phyloP scores from a whole-genome alignment of 2,888 invertebrate species.

The Cataglyphis rosenhaueri region DNA sequence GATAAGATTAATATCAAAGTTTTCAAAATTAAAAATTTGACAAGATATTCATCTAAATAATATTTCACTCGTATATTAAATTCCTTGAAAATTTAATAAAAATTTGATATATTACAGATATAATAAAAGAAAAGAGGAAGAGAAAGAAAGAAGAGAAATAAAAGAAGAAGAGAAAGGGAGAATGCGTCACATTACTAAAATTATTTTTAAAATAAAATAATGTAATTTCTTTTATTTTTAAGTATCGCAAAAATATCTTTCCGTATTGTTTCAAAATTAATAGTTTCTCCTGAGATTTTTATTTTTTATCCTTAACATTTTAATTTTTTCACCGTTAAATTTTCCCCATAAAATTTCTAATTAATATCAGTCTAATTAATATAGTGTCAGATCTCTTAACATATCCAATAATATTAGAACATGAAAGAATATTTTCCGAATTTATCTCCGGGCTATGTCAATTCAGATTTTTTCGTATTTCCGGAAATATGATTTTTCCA shows the following conservation, averaged over 20 bases:
- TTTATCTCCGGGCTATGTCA: constrained; percentile 20
- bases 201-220: constrained; percentile 12
- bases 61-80: constrained; percentile 15
- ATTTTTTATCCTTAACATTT: background rate
- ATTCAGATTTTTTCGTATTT: constrained; percentile 10
- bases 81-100: constrained; percentile 24
- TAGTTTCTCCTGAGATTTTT: background rate
- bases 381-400: constrained; percentile 4
- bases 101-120: background rate
- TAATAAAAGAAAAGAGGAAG: background rate
- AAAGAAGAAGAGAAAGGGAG: background rate
- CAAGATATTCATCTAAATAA: background rate
- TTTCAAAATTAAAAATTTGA: background rate
- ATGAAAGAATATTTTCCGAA: constrained; percentile 17
- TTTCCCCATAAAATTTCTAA: background rate
- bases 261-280: background rate
- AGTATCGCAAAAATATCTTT: background rate
- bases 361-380: background rate
- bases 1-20: background rate
- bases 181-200: background rate
- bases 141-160: background rate
- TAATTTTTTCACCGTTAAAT: too few relatives aligned
- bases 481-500: constrained; percentile 29
- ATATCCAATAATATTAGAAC: constrained; percentile 22
- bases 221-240: constrained; percentile 14